Evolutionary conservation across 2,888 invertebrate species (phyloP), one percentile per base, ranked within the genome.

Genomic region (Tholera decimalis): DNA sequence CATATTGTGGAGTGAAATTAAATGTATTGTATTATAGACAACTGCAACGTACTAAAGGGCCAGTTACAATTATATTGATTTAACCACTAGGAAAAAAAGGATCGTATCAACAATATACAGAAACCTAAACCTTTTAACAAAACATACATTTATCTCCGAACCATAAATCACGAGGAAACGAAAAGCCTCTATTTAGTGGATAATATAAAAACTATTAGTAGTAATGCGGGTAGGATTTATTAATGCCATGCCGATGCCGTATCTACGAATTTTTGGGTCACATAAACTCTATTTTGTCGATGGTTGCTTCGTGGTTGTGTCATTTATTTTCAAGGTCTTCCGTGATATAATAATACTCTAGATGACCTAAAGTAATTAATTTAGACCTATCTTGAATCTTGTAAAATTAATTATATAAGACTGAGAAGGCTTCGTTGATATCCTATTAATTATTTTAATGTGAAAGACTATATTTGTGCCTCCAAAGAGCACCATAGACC

Each of bases 181-280:
- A 60, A 71, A 53, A 64, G 72, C 77, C 77, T 66, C 64, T 77
- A 80, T 80, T 80, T 80, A 80, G 69, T 55, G 55, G 80, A 57
- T 75, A 62, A 75, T 75, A 59, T 63, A 67, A 68, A 67, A 75
- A 72, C 74, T 81, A 74, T 73, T 77, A 77, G 69, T 24, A 13
- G 24, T 58, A 65, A 84, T 84, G 85, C 85, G 84, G 84, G 84
- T 60, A 56, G 46, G 62, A 84, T 85, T 84, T 83, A 84, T 82
- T 59, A 43, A 3, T 50, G 54, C 47, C 57, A 15, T 50, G 49
- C 47, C 53, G 43, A 15, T 50, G 49, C 47, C 53, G 43, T 79
- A 78, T 81, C 68, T 63, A 71, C 49, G 47, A 49, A 50, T 55
- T 75, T 83, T 75, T 47, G 62, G 82, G 82, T 66, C 75, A 56